Base-by-base conservation (phyloP, 30 jellyfish, hydroid and myxozoan species). In the Aurelia sp. region DNA sequence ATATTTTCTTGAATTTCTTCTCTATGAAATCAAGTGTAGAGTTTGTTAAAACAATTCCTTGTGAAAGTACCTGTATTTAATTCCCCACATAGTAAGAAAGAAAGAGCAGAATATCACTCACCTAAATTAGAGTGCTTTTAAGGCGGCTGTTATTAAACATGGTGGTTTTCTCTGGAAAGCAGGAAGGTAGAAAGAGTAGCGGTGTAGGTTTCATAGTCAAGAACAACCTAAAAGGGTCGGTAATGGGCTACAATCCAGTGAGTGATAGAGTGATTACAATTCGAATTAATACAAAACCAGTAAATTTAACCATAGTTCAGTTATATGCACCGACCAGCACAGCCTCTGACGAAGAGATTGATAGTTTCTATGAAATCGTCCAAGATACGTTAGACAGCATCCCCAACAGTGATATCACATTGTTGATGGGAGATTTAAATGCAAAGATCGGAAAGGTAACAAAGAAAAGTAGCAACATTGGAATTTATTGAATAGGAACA, bases 331-430 rank as follows among this genome's bases (percentile, higher is more conserved):
- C 63, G 63, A 52, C 63, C 11, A 52, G n/a, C 73, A 72, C 9
- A 44, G n/a, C n/a, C n/a, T n/a, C n/a, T n/a, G n/a, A n/a, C n/a
- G n/a, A n/a, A n/a, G n/a, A n/a, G n/a, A n/a, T 72, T 72, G 83
- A 35, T 72, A 37, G 83, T 30, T 72, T 41, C 69, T 72, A 41
- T 52, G 74, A 72, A 30, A 52, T 72, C 83, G 47, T 72, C 83
- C 73, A 72, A 22, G 83, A 72, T 72, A 37, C 69, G 69, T 72
- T 72, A 72, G 83, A 72, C 75, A 72, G 83, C 72, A 44, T 72
- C 30, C 76, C 83, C 44, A 72, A 72, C 83, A 22, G 83, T 21
- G 73, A 72, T 5, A 72, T 72, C 73, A 72, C 73, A 41, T 72
- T 72, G n/a, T n/a, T n/a, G n/a, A n/a, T n/a, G n/a, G n/a, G n/a